A percentile compares a stretch with the other conserved stretches of the same genome.
phyloP scores from a whole-genome alignment of 2,113 vertebrate genomes.

The Neotragus pygmaeus region DNA sequence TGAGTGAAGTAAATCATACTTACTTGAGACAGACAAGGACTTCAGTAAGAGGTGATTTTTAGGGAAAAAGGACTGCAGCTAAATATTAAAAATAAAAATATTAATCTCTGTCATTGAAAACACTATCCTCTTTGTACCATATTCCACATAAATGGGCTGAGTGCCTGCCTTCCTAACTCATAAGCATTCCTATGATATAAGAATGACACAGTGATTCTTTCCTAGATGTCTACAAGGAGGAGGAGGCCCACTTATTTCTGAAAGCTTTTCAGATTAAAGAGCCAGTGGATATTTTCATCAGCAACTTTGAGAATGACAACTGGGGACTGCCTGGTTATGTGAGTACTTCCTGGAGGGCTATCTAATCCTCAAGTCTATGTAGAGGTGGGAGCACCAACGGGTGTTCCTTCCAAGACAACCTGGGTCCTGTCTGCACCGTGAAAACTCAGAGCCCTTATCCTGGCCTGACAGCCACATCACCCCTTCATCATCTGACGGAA shows the following conservation, averaged over 20 bases:
- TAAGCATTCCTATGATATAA: rapidly evolving
- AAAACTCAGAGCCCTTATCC: not conserved
- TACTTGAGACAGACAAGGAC: not conserved
- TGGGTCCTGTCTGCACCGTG: rapidly evolving
- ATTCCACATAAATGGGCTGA: rapidly evolving
- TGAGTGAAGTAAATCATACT: too few relatives aligned
- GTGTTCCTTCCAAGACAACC: not conserved
- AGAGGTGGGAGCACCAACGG: rapidly evolving
- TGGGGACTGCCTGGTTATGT: conserved; percentile 97
- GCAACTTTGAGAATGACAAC: conserved; percentile 93
- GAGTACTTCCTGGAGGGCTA: conserved; percentile 73
- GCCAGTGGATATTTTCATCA: conserved; percentile 87
- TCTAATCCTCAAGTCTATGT: rapidly evolving
- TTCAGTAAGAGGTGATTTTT: not conserved
- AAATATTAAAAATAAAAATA: not conserved
- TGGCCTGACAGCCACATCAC: rapidly evolving
- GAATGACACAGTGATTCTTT: not conserved
- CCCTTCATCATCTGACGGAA: rapidly evolving
- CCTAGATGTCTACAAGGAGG: conserved; percentile 93
- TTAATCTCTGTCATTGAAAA: too few relatives aligned
- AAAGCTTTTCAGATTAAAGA: conserved; percentile 91
- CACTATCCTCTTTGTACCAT: not conserved
- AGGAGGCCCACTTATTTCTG: conserved; percentile 91
- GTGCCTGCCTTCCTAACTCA: rapidly evolving
- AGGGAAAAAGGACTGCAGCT: not conserved